Conservation (phyloP, 1,140 invertebrate species). For the Drosophila miranda region DNA sequence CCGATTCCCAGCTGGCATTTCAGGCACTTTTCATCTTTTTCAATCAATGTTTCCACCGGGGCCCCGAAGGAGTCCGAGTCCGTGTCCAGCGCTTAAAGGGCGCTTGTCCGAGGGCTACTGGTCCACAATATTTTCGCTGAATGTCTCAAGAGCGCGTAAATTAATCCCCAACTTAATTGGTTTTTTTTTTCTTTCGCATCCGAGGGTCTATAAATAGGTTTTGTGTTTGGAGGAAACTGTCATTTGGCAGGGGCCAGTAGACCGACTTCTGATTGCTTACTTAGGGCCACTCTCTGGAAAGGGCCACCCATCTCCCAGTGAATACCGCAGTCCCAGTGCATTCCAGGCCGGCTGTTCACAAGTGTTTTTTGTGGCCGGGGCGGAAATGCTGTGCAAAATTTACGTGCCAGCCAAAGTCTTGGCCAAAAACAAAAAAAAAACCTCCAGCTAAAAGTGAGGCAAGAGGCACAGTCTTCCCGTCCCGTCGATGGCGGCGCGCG, state of each 20-base stretch:
- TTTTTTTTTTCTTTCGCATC: constrained; percentile 36
- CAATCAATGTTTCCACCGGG: constrained; percentile 53
- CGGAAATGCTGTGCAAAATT: constrained; percentile 54
- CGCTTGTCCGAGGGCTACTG: constrained; percentile 39
- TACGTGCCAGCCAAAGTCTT: too few relatives aligned
- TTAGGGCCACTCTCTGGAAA: constrained; percentile 25
- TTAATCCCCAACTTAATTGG: constrained; percentile 78
- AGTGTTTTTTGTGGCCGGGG: constrained; percentile 33
- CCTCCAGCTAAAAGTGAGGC: constrained; percentile 38
- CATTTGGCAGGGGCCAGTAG: constrained; percentile 21
- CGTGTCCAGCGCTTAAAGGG: constrained; percentile 43
- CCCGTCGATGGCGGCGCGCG: constrained; percentile 53
- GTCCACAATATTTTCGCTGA: constrained; percentile 72
- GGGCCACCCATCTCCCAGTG: constrained; percentile 1
- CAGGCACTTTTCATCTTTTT: constrained; percentile 76
- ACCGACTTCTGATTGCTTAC: constrained; percentile 31
- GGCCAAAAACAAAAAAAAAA: constrained; percentile 26
- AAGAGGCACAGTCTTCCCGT: neutral
- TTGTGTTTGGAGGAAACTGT: constrained; percentile 52
- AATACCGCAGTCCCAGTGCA: too few relatives aligned
- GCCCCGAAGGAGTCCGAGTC: constrained; percentile 42
- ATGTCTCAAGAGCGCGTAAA: constrained; percentile 70
- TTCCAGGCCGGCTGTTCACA: constrained; percentile 40
- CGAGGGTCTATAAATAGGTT: constrained; percentile 55
- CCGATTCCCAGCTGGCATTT: constrained; percentile 59